Conservation (phyloP, 2,888 invertebrate species). For the Heteromurus nitidus region DNA sequence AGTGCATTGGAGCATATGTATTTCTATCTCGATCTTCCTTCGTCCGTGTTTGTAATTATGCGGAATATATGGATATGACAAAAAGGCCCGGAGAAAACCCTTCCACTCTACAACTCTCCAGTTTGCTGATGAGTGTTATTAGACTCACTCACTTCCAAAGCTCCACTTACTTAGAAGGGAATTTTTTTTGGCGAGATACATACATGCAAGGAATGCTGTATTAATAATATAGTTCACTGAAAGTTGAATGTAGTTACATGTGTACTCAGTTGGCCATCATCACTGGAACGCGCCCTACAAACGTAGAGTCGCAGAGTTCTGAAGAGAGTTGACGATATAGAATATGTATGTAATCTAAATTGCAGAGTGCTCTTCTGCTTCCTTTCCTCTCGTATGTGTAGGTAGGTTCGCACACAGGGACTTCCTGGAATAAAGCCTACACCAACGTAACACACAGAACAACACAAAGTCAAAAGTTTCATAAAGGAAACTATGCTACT, state of each 20-base stretch:
- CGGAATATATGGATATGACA: neutral
- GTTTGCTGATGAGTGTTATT: conserved; percentile 1
- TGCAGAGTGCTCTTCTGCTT: conserved; percentile 26
- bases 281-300: too few species aligned
- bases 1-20: neutral
- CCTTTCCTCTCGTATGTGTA: neutral
- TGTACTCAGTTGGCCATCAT: too few species aligned
- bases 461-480: too few species aligned
- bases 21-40: neutral
- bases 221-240: too few species aligned
- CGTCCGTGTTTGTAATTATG: neutral
- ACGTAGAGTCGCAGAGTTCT: too few species aligned
- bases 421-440: too few species aligned
- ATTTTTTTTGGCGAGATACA: neutral
- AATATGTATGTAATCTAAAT: conserved; percentile 51
- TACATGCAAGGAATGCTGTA: too few species aligned
- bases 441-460: too few species aligned
- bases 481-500: too few species aligned
- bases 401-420: neutral
- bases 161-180: neutral
- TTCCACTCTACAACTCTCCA: neutral
- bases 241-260: too few species aligned
- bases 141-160: neutral
- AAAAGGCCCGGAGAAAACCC: neutral
- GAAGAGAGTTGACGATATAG: too few species aligned